Conservation (phyloP, 2,113 vertebrate species). For the Sinocyclocheilus anshuiensis region DNA sequence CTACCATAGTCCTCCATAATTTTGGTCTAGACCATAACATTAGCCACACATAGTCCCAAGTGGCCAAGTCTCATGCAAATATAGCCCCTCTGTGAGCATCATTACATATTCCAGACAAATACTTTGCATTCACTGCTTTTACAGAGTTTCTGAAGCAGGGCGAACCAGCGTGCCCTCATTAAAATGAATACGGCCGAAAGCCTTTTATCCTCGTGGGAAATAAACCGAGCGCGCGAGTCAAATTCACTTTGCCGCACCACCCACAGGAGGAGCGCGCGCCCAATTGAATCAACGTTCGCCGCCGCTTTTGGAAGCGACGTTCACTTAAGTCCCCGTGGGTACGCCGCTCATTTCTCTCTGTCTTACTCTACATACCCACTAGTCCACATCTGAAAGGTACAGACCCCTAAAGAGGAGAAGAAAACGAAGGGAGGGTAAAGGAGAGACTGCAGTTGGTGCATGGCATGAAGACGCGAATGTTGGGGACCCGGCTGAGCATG, state of each 20-base stretch:
- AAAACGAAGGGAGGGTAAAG: slow-evolving; percentile 17
- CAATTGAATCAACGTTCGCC: slow-evolving; percentile 37
- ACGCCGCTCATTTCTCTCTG: slow-evolving; percentile 31
- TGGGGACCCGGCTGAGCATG: slow-evolving; percentile 30
- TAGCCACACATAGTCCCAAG: neutral
- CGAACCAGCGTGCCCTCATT: slow-evolving; percentile 39
- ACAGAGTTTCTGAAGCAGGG: neutral
- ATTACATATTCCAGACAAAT: neutral
- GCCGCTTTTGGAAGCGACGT: slow-evolving; percentile 31
- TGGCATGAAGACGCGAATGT: slow-evolving; percentile 26
- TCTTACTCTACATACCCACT: slow-evolving; percentile 24
- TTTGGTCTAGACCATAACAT: neutral
- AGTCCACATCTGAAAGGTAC: slow-evolving; percentile 13
- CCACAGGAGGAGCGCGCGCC: slow-evolving; percentile 45
- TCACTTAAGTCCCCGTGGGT: slow-evolving; percentile 29
- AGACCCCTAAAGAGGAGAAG: neutral
- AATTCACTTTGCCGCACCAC: slow-evolving; percentile 49
- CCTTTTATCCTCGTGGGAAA: slow-evolving; percentile 51
- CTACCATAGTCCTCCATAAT: neutral
- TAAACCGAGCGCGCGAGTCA: slow-evolving; percentile 43
- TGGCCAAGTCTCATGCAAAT: neutral
- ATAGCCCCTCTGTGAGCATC: neutral
- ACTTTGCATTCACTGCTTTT: neutral
- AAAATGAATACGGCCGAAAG: slow-evolving; percentile 35
- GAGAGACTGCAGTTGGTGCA: slow-evolving; percentile 26